Percentiles rank a stretch among this genome's conserved stretches.
Conservation (phyloP, 2,113 vertebrate species). For the Cichladusa arquata region DNA sequence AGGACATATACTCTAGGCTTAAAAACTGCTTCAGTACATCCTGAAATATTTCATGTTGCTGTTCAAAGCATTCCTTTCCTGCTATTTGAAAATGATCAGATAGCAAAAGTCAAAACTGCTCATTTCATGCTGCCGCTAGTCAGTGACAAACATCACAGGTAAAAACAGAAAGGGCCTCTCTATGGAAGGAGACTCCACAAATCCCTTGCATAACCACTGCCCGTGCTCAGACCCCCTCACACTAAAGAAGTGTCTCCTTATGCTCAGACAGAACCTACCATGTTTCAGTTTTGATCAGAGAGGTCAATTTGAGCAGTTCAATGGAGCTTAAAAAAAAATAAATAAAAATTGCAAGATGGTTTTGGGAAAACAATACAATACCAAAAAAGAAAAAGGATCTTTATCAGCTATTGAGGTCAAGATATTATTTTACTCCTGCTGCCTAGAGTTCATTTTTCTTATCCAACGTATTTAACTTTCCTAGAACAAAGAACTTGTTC, state of each 20-base stretch:
- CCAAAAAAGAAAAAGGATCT: not conserved
- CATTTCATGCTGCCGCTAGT: not conserved
- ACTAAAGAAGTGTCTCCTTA: not conserved
- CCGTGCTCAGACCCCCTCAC: not conserved
- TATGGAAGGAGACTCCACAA: not conserved
- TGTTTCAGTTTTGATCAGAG: not conserved
- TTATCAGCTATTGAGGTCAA: not conserved
- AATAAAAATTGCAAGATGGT: fast-evolving
- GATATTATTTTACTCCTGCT: not conserved
- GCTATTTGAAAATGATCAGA: not conserved
- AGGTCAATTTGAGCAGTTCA: not conserved
- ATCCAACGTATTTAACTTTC: not conserved
- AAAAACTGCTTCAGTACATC: not conserved
- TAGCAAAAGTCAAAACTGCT: not conserved
- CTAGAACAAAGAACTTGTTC: not conserved
- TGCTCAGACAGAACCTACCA: not conserved
- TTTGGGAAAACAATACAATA: not conserved
- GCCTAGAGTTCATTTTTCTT: not conserved
- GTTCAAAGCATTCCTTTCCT: not conserved
- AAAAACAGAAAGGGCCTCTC: not conserved
- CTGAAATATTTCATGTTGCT: not conserved
- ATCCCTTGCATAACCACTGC: not conserved
- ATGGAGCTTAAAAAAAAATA: not conserved
- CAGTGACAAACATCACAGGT: not conserved
- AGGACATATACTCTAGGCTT: not conserved